Percentiles rank a stretch among this genome's conserved stretches.
phyloP scores from a whole-genome alignment of 2,888 invertebrate species.

The Seladonia tumulorum region DNA sequence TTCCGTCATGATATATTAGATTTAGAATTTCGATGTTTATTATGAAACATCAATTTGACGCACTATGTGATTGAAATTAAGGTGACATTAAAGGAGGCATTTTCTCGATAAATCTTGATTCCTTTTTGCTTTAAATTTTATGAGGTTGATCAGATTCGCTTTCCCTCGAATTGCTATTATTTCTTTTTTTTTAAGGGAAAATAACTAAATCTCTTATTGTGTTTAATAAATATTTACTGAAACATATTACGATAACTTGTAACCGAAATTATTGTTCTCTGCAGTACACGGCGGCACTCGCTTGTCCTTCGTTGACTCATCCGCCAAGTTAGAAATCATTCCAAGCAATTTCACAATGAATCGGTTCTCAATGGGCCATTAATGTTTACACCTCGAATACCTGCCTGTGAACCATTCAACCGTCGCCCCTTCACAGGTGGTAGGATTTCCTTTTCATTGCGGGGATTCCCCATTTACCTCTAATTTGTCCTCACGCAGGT shows the following conservation, averaged over 20 bases:
- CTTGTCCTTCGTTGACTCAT: background rate
- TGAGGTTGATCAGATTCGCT: background rate
- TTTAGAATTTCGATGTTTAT: background rate
- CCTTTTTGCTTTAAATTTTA: background rate
- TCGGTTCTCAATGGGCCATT: background rate
- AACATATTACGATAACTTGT: background rate
- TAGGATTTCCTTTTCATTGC: slow-evolving; percentile 23
- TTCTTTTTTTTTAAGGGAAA: background rate
- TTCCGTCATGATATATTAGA: background rate
- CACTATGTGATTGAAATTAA: too few species aligned
- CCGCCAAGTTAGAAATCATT: slow-evolving; percentile 3
- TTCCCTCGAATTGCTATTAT: background rate
- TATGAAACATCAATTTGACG: background rate
- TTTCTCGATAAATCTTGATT: too few species aligned
- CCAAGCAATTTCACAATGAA: background rate
- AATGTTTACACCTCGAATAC: slow-evolving; percentile 20
- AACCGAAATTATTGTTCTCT: background rate
- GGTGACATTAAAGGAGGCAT: background rate
- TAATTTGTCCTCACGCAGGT: slow-evolving; percentile 18
- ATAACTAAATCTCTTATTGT: background rate
- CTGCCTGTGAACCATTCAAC: slow-evolving; percentile 14
- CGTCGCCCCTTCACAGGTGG: slow-evolving; percentile 15
- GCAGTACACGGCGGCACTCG: background rate
- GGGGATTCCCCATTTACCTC: slow-evolving; percentile 45
- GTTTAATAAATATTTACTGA: background rate